Evolutionary conservation across 2,797 vertebrate genomes (phyloP).

Genomic region (Ciconia nigra): DNA sequence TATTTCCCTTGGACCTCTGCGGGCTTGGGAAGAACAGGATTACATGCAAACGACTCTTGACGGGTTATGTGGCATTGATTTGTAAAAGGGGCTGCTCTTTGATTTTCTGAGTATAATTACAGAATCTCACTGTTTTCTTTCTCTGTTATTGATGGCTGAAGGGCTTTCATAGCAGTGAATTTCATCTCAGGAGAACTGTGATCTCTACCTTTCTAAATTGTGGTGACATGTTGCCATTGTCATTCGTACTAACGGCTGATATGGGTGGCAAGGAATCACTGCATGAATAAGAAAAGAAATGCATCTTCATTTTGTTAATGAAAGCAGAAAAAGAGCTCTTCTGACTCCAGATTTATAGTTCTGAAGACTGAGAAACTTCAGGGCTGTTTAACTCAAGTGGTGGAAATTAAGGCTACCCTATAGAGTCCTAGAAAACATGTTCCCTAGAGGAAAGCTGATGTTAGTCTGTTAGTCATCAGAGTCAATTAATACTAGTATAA

Average conservation of each 20-base stretch:
- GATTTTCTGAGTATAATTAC: slow-evolving; percentile 67
- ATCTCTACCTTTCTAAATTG: slow-evolving; percentile 48
- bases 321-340: slow-evolving; percentile 1
- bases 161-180: slow-evolving; percentile 37
- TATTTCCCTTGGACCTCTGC: not conserved
- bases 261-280: not conserved
- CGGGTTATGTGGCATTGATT: slow-evolving; percentile 58
- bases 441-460: not conserved
- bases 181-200: slow-evolving; percentile 56
- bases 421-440: not conserved
- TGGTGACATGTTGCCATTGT: slow-evolving; percentile 34
- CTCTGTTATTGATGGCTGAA: slow-evolving; percentile 46
- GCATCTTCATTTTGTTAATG: slow-evolving; percentile 36
- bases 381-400: not conserved
- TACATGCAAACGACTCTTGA: slow-evolving; percentile 26
- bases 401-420: not conserved
- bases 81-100: slow-evolving; percentile 49
- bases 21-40: not conserved
- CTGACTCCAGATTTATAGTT: not conserved
- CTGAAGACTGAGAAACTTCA: not conserved
- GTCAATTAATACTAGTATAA: not conserved
- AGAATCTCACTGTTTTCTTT: slow-evolving; percentile 47
- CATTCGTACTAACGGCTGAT: not conserved
- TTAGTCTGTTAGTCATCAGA: not conserved
- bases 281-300: slow-evolving; percentile 25